These are phyloP conservation scores for Agrilus cyanescens DNA, from an alignment of 2,888 invertebrate species.

Conservation along the genomic window DNA sequence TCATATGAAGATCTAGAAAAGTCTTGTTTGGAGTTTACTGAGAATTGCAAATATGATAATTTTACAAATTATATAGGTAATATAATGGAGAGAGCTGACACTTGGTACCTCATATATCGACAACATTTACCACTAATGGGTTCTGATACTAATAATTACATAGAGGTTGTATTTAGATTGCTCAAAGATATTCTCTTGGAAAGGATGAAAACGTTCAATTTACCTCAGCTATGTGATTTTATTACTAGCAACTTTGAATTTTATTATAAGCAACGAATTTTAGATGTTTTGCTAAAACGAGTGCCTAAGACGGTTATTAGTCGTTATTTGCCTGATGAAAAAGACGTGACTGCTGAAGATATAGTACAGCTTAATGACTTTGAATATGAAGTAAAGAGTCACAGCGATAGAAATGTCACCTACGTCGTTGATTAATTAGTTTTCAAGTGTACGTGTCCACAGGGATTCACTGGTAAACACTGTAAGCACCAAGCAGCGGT, in stretches of 20 bases:
- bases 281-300: slow-evolving; percentile 2
- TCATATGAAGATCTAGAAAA: too few species aligned
- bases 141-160: slow-evolving; percentile 7
- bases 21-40: too few species aligned
- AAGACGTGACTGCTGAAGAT: background rate
- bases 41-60: background rate
- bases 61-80: background rate
- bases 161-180: slow-evolving; percentile 11
- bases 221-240: slow-evolving; percentile 5
- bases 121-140: slow-evolving; percentile 5
- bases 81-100: too few species aligned
- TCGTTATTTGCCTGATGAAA: background rate
- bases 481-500: slow-evolving; percentile 5
- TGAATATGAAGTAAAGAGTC: background rate
- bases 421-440: slow-evolving; percentile 2
- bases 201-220: slow-evolving; percentile 8
- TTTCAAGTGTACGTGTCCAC: slow-evolving; percentile 4
- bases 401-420: background rate
- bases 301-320: background rate
- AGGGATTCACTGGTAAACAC: slow-evolving; percentile 5
- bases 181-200: slow-evolving; percentile 11
- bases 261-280: slow-evolving; percentile 4
- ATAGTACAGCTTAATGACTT: background rate
- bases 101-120: slow-evolving; percentile 5
- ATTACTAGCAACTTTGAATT: slow-evolving; percentile 3